These are phyloP conservation scores for Musca vetustissima DNA, from an alignment of 1,140 invertebrate genomes.

Conservation along the genomic window DNA sequence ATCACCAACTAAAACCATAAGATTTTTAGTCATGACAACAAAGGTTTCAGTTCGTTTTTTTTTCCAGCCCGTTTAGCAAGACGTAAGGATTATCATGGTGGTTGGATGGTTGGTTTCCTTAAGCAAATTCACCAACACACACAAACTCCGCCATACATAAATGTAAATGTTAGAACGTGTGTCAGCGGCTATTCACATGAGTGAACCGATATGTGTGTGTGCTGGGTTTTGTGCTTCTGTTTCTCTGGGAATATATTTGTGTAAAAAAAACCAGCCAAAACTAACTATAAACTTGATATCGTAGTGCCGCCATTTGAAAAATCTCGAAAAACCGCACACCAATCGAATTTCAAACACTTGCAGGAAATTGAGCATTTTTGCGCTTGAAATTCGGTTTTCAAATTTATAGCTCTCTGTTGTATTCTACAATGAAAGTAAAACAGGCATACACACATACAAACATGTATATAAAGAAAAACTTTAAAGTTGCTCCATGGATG, in stretches of 20 bases:
- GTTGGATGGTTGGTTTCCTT: constrained; percentile 15
- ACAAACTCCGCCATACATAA: neutral
- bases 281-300: neutral
- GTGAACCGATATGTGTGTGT: neutral
- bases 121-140: neutral
- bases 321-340: neutral
- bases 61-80: neutral
- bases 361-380: constrained; percentile 23
- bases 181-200: neutral
- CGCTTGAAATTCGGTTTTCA: neutral
- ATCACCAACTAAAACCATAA: neutral
- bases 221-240: too few species aligned
- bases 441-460: too few species aligned
- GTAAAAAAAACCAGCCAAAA: neutral
- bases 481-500: too few species aligned
- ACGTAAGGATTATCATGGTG: constrained; percentile 13
- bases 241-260: neutral
- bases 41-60: neutral
- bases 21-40: neutral
- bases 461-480: too few species aligned
- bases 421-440: too few species aligned
- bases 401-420: constrained; percentile 7
- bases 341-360: constrained; percentile 20
- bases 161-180: neutral
- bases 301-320: too few species aligned